phyloP scores from a whole-genome alignment of 2,113 vertebrate genomes.

The Stegastes partitus region DNA sequence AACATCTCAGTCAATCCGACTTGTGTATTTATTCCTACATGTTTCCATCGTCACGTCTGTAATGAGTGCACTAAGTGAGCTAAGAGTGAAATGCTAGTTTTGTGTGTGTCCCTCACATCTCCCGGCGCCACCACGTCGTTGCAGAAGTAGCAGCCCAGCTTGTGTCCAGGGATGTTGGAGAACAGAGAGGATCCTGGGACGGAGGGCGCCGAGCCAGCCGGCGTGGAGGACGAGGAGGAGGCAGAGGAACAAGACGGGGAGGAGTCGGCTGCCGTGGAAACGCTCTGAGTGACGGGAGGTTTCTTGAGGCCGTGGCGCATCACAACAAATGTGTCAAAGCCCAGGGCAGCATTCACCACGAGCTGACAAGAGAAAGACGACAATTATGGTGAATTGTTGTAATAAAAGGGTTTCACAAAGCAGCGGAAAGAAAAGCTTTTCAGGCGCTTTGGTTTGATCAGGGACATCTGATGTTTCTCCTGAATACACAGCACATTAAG shows the following conservation, averaged over 20 bases:
- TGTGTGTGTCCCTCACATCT: constrained; percentile 88
- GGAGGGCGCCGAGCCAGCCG: constrained; percentile 53
- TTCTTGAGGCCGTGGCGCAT: constrained; percentile 98
- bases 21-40: neutral
- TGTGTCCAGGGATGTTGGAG: constrained; percentile 97
- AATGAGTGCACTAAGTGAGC: neutral
- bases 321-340: constrained; percentile 98
- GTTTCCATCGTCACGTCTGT: neutral
- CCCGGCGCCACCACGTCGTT: constrained; percentile 98
- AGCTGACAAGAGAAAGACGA: constrained; percentile 81
- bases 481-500: constrained; percentile 13
- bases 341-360: constrained; percentile 95
- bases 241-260: constrained; percentile 77
- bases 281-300: constrained; percentile 66
- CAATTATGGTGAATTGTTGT: neutral
- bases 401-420: constrained; percentile 3
- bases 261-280: constrained; percentile 50
- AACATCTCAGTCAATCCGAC: too few relatives aligned
- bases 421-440: neutral
- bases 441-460: neutral
- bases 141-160: constrained; percentile 98
- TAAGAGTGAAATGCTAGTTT: neutral
- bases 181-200: constrained; percentile 91
- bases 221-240: constrained; percentile 80
- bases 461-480: neutral